A percentile compares a stretch with the other conserved stretches of the same genome.
Conservation (phyloP, 2,797 vertebrate species). For the Cuniculus paca region DNA sequence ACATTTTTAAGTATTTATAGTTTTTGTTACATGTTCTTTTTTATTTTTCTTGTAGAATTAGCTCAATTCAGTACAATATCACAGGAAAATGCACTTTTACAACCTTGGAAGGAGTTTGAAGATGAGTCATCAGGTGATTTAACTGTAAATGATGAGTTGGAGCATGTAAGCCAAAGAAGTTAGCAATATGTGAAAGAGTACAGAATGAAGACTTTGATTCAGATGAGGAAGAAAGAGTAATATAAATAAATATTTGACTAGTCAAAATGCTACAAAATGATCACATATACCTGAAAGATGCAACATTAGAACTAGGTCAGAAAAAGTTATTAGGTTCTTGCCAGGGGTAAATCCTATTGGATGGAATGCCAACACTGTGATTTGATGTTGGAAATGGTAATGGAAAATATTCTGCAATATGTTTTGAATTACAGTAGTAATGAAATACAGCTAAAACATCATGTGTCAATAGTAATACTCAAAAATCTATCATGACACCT, state of each 20-base stretch:
- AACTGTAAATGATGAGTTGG: background rate
- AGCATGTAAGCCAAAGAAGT: too few relatives aligned
- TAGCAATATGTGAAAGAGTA: too few relatives aligned
- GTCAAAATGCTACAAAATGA: background rate
- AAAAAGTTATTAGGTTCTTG: background rate
- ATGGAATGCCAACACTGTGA: background rate
- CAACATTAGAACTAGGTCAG: background rate
- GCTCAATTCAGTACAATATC: background rate
- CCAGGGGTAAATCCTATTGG: background rate
- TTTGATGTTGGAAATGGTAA: background rate
- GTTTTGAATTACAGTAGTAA: background rate
- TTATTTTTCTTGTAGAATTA: background rate
- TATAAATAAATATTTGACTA: background rate
- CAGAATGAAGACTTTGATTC: too few relatives aligned
- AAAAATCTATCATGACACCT: background rate
- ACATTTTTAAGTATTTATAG: background rate
- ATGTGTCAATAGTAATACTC: background rate
- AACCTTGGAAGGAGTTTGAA: background rate
- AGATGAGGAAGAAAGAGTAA: too few relatives aligned
- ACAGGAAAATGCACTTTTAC: background rate
- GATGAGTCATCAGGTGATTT: background rate
- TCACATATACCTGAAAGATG: background rate
- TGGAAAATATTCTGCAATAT: background rate
- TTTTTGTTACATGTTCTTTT: background rate
- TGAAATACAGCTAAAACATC: background rate